Conservation (phyloP, 2,888 invertebrate species). For the Caenorhabditis sinica region DNA sequence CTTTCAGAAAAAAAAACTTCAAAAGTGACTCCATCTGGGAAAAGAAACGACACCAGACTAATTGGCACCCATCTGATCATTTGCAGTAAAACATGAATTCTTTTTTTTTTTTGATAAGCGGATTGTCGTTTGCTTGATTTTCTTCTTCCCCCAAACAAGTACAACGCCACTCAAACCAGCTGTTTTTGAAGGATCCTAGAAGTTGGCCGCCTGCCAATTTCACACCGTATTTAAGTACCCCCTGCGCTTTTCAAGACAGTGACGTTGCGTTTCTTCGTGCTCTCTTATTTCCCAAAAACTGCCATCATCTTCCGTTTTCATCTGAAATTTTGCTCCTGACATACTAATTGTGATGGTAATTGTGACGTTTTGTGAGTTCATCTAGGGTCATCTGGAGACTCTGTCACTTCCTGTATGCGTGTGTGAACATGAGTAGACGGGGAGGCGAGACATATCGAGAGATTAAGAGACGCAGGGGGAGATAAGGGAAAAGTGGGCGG, state of each 20-base stretch:
- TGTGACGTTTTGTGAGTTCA: constrained; percentile 15
- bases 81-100: constrained; percentile 5
- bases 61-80: constrained; percentile 48
- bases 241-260: neutral
- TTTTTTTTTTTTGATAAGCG: constrained; percentile 41
- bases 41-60: constrained; percentile 29
- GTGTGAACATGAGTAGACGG: no score
- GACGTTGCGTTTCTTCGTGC: constrained; percentile 29
- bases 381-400: neutral
- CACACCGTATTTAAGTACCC: constrained; percentile 47
- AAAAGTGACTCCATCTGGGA: neutral
- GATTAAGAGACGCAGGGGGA: constrained; percentile 25
- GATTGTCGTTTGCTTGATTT: constrained; percentile 56
- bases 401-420: constrained; percentile 42
- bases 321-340: constrained; percentile 22
- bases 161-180: constrained; percentile 58
- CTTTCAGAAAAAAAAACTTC: neutral
- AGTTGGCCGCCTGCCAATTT: constrained; percentile 50
- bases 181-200: constrained; percentile 34
- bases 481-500: constrained; percentile 21
- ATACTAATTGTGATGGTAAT: constrained; percentile 31
- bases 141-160: constrained; percentile 5
- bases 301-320: constrained; percentile 4
- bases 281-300: neutral
- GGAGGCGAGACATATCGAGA: neutral